Evolutionary conservation across 2,888 invertebrate genomes (phyloP).

Genomic region (Ectemnius cavifrons): DNA sequence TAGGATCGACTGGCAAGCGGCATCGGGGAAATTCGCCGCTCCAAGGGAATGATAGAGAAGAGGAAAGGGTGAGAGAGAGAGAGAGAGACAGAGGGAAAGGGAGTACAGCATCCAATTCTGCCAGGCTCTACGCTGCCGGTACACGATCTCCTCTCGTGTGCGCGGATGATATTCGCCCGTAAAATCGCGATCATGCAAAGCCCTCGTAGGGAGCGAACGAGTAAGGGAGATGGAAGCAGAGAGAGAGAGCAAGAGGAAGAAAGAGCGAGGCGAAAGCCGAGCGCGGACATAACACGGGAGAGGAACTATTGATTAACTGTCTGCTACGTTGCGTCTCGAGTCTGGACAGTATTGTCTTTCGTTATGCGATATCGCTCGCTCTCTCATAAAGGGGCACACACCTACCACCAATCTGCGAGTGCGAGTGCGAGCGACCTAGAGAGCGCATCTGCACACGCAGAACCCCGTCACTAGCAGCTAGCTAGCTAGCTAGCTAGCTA

Average conservation of each 20-base stretch:
- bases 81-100: neutral
- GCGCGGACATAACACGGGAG: conserved; percentile 58
- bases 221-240: neutral
- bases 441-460: no score
- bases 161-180: conserved; percentile 16
- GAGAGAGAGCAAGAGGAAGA: neutral
- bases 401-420: no score
- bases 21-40: neutral
- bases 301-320: conserved; percentile 76
- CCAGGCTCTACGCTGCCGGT: neutral
- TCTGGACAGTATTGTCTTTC: conserved; percentile 71
- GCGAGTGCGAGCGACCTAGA: no score
- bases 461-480: no score
- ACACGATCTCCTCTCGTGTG: neutral
- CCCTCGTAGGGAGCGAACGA: neutral
- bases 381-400: no score
- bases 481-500: no score
- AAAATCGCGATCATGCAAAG: conserved; percentile 11
- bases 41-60: neutral
- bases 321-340: conserved; percentile 67
- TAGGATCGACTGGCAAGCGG: neutral
- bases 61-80: no score
- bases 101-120: neutral
- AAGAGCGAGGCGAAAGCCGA: conserved; percentile 55
- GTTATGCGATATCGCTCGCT: conserved; percentile 57